Conservation (phyloP, 2,888 invertebrate species). For the Byasa hedistus region DNA sequence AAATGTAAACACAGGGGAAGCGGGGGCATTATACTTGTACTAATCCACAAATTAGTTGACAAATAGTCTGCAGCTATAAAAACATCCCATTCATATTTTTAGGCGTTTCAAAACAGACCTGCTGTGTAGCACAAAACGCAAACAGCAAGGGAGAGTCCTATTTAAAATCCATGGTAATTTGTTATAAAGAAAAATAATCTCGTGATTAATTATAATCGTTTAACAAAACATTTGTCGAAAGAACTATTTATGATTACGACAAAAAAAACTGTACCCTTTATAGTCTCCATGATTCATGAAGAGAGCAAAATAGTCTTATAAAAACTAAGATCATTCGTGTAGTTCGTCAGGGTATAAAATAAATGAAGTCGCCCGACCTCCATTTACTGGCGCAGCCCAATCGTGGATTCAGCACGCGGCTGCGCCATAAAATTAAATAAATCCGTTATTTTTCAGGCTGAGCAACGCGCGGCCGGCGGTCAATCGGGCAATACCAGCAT, state of each 20-base stretch:
- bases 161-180: background rate
- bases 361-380: conserved; percentile 26
- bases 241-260: background rate
- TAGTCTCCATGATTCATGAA: background rate
- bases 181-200: background rate
- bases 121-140: conserved; percentile 5
- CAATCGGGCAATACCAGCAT: conserved; percentile 58
- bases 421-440: conserved; percentile 78
- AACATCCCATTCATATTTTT: conserved; percentile 29
- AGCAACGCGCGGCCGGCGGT: conserved; percentile 67
- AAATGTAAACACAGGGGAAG: conserved; percentile 70
- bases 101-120: conserved; percentile 20
- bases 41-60: conserved; percentile 69
- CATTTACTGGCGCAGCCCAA: conserved; percentile 49
- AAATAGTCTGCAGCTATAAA: conserved; percentile 46
- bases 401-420: conserved; percentile 77
- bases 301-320: conserved; percentile 9
- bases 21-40: conserved; percentile 50
- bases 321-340: conserved; percentile 19
- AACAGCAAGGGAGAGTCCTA: conserved; percentile 5
- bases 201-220: background rate
- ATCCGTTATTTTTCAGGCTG: conserved; percentile 79
- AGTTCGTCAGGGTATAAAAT: conserved; percentile 18
- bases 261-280: background rate
- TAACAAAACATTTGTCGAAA: background rate